Evolutionary conservation across 2,797 vertebrate species (phyloP), one percentile per base, ranked within the genome.

Genomic region (Clamator glandarius): DNA sequence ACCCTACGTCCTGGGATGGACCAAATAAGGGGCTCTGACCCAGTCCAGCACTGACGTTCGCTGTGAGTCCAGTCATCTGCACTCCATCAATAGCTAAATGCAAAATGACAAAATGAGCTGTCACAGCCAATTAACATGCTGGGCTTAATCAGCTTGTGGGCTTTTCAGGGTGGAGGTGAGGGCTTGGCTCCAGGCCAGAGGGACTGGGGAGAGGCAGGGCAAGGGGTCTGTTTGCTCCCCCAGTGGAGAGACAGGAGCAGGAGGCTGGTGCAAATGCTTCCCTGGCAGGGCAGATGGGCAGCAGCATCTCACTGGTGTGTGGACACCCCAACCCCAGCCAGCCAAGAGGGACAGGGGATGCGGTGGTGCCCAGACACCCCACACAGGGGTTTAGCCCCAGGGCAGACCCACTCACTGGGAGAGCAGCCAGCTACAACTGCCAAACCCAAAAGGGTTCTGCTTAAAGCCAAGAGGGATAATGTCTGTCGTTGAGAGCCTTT

Each of bases 51-150:
- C 29, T 75, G 93, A 96, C 92, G 87, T 95, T 92, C 1, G 0
- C 84, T 77, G 36, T 2, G 13, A 92, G 94, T 24, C 52, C 48
- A 42, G 73, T 92, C 96, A 90, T 78, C 75, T 0, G 21, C 79
- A 74, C 6, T 15, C 44, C 41, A 42, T 96, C 95, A 39, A 95
- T 96, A 96, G 66, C 42, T 5, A n/a, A 84, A 68, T 18, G 55
- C 26, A 51, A 57, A 64, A 75, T 17, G 90, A 89, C 39, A 64
- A 90, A 95, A 92, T 84, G 66, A 96, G 66, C 94, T 97, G 96
- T 96, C 84, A 1, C 41, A 72, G 87, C 61, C 85, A 93, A 90
- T 96, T 97, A 96, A 70, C 86, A 76, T 12, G 33, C 78, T 44
- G 78, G 57, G 63, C 25, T 94, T 92, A 66, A 92, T 72, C 36